Base-by-base conservation (phyloP, 2,797 vertebrate genomes). In the Lagorchestes hirsutus region DNA sequence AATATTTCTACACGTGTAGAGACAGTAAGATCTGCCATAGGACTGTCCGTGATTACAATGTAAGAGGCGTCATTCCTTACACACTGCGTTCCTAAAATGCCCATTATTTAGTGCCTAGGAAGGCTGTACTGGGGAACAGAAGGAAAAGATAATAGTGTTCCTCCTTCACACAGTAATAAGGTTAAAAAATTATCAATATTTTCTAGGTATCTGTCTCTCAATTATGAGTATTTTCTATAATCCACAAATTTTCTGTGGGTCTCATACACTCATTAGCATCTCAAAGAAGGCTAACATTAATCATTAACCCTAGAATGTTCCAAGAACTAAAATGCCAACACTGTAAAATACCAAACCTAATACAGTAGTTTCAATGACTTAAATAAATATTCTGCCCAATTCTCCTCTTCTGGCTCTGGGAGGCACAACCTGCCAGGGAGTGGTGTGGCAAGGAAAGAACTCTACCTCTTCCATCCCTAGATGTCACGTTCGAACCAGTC, bases 31-130 rank as follows among this genome's bases (percentile, higher is more conserved):
- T 98, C 98, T 98, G 98, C 98, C 97, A 90, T 5, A 46, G 27
- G 5, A 58, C 94, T 97, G 95, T 55, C 96, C 96, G 97, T 90
- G 90, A 97, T 98, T 93, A 97, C 97, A 96, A 97, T 96, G 97
- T 97, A 95, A 93, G 94, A 98, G 98, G 98, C 98, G 97, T 99
- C 98, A 98, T 98, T 98, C 98, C 98, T 98, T 97, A 98, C 97
- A 96, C 90, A 97, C 90, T 94, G 95, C 94, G 94, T 97, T 97
- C 94, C 97, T 93, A 52, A 95, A 96, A 97, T 0, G 31, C 74
- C 96, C 96, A 93, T 90, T 97, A 92, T 92, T 97, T 29, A 98
- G 97, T 97, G 97, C 90, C 97, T 94, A 98, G 93, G 93, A 97
- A 95, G 91, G 58, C 96, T 97, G 96, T 29, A 82, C 28, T 82